Base-by-base conservation (phyloP, 1,140 invertebrate genomes). In the Drosophila neocordata region DNA sequence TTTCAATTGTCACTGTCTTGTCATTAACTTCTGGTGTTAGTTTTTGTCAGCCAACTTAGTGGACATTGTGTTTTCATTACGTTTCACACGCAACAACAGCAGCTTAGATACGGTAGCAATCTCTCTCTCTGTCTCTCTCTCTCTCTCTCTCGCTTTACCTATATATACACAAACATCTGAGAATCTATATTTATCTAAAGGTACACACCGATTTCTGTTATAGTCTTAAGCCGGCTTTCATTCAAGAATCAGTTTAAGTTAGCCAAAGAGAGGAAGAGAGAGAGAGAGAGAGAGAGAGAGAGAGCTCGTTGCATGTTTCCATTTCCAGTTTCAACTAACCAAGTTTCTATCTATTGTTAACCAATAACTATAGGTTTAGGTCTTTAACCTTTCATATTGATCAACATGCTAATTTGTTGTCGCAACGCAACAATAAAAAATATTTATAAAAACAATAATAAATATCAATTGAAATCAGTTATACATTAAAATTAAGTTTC, bases 1-100 rank as follows among this genome's bases (percentile, higher is more conserved):
- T 88, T 88, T 88, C 79, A 89, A 88, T 88, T 88, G 83, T 88
- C 83, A 88, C 83, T 89, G 83, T 88, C 83, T 88, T 88, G 83
- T 88, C 83, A 88, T 88, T 88, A 88, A 88, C 83, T 88, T 89
- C 83, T 88, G 83, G 83, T 88, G 79, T 88, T 88, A 76, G 76
- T 60, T 65, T 72, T 73, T 65, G 53, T 72, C 56, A 44, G 48
- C 71, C 63, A 69, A 64, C 35, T 55, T 48, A 20, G 15, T 48
- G 41, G 41, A 64, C 83, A 83, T 89, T 89, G 83, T 64, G 61
- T 27, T 64, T 87, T 77, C 82, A 83, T 77, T 69, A 87, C 83
- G 79, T 76, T 88, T 88, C 83, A 79, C 84, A 88, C 83, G 83
- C 83, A 77, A 83, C 71, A 68, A 74, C 63, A 56, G 52, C 72